Evolutionary conservation across 2,113 vertebrate genomes (phyloP).

Genomic region (Melanotaenia duboulayi): DNA sequence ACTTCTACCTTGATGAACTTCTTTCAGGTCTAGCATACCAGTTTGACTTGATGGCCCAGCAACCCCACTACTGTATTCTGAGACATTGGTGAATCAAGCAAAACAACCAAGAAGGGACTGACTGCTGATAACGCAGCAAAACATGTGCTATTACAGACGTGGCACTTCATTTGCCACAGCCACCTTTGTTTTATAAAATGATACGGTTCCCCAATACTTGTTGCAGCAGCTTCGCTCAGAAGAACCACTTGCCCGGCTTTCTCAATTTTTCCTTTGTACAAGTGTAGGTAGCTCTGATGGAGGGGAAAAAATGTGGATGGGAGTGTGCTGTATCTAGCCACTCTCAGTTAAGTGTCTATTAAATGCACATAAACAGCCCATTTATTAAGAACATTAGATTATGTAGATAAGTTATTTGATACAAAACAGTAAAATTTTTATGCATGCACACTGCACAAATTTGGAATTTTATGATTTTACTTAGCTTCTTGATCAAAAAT

Average conservation of each 20-base stretch:
- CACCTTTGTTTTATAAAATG: constrained; percentile 36
- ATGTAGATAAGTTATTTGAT: not conserved
- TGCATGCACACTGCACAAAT: too few species aligned
- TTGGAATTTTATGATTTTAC: not conserved
- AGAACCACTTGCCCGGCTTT: constrained; percentile 25
- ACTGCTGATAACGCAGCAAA: constrained; percentile 15
- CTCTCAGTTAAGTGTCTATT: not conserved
- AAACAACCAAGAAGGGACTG: not conserved
- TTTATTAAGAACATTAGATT: not conserved
- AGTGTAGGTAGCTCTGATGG: not conserved
- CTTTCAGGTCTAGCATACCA: constrained; percentile 29
- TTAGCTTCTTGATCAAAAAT: constrained; percentile 5
- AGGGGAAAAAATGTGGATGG: not conserved
- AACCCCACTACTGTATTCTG: constrained; percentile 5
- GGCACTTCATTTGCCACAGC: constrained; percentile 24
- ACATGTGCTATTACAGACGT: constrained; percentile 10
- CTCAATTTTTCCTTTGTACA: constrained; percentile 27
- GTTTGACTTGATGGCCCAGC: constrained; percentile 12
- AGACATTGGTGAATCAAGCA: constrained; percentile 20
- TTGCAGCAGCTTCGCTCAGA: constrained; percentile 26
- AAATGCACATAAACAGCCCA: not conserved
- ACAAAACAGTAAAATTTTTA: not conserved
- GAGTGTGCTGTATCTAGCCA: not conserved
- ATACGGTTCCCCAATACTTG: constrained; percentile 35
- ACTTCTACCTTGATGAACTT: constrained; percentile 12